Percentiles rank a stretch among this genome's conserved stretches.
phyloP scores from a whole-genome alignment of 2,113 vertebrate species.

The Macrotus californicus region DNA sequence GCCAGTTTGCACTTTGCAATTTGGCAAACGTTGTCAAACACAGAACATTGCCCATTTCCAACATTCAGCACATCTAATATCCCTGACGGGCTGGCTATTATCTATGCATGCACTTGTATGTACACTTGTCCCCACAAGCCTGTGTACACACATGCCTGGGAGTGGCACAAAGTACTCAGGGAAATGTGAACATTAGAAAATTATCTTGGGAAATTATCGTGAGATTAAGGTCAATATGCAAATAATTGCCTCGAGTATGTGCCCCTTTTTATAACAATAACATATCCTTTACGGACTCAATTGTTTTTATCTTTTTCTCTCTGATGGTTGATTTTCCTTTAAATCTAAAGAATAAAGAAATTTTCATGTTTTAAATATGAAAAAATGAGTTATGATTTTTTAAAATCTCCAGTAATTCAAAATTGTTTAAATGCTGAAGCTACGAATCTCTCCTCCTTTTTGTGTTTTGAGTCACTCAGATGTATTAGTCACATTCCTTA shows the following conservation, averaged over 20 bases:
- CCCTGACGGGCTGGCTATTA: not conserved
- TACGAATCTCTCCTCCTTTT: not conserved
- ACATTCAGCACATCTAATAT: not conserved
- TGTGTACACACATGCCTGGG: not conserved
- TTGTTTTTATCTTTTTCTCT: not conserved
- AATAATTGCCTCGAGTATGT: conserved; percentile 6
- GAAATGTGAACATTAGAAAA: not conserved
- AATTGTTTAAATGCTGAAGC: conserved; percentile 26
- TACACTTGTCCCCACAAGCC: not conserved
- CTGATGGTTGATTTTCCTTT: not conserved
- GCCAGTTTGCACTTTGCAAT: not conserved
- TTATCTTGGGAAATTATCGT: not conserved
- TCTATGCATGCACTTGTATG: not conserved
- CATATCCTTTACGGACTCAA: not conserved
- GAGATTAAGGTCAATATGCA: not conserved
- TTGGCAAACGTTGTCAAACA: conserved; percentile 17
- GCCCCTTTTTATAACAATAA: not conserved
- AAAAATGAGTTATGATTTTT: not conserved
- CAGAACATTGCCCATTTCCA: not conserved
- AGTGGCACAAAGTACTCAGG: not conserved
- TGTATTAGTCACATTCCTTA: conserved; percentile 64
- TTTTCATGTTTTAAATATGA: not conserved
- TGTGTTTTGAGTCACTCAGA: conserved; percentile 55
- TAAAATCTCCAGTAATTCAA: conserved; percentile 25
- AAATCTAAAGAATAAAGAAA: not conserved